These are phyloP conservation scores for Conomelus anceps DNA, from an alignment of 2,888 invertebrate genomes.

Conservation along the genomic window DNA sequence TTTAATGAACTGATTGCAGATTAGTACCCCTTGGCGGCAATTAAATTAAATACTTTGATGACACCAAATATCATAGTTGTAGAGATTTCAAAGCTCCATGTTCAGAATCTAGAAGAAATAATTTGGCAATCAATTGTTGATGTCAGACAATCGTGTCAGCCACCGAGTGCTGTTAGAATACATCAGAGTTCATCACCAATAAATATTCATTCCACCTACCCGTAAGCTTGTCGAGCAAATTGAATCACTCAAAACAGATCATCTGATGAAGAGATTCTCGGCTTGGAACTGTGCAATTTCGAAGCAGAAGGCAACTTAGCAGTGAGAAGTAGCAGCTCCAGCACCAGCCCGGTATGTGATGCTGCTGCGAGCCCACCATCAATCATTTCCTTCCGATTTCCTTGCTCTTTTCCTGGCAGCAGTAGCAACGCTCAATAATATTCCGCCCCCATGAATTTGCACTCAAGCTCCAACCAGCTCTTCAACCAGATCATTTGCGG, in stretches of 20 bases:
- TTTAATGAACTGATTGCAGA: no score
- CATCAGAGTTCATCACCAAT: not conserved
- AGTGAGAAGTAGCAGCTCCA: not conserved
- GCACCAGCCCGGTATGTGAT: no score
- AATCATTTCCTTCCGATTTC: not conserved
- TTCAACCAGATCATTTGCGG: not conserved
- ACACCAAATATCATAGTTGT: no score
- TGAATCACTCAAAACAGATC: not conserved
- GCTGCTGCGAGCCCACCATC: not conserved
- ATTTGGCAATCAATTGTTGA: no score
- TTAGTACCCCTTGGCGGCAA: no score
- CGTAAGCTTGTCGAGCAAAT: not conserved
- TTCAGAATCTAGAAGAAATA: no score
- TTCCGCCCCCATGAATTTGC: not conserved
- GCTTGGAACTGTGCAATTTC: not conserved
- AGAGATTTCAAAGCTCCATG: no score
- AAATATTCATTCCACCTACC: not conserved
- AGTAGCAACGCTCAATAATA: not conserved
- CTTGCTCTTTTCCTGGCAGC: not conserved
- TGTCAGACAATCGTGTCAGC: no score
- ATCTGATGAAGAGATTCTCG: not conserved
- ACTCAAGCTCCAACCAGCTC: not conserved
- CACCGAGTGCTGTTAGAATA: not conserved
- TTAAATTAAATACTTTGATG: no score
- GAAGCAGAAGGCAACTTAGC: not conserved